Conservation (phyloP, 2,888 invertebrate genomes). For the Troilus luridus region DNA sequence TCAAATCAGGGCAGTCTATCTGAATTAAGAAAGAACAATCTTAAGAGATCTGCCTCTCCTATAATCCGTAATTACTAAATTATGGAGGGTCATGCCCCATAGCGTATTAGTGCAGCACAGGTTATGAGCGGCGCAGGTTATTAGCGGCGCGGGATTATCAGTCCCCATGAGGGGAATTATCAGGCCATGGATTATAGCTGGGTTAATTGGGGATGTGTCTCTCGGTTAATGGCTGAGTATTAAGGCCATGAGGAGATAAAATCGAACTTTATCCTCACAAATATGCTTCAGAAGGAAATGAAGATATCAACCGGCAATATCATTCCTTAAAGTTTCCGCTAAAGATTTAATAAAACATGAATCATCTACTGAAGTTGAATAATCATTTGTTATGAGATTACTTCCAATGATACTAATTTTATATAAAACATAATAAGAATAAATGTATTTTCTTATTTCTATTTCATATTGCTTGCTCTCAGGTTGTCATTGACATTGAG, state of each 20-base stretch:
- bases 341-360: background rate
- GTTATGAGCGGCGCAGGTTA: background rate
- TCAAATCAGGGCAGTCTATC: background rate
- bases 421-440: too few species aligned
- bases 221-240: constrained; percentile 48
- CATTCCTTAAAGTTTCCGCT: background rate
- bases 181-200: constrained; percentile 20
- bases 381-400: background rate
- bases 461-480: too few species aligned
- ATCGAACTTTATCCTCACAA: background rate
- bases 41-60: background rate
- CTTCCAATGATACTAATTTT: background rate
- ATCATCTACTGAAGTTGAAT: background rate
- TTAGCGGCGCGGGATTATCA: constrained; percentile 6
- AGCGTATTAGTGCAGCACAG: constrained; percentile 10
- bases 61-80: constrained; percentile 13
- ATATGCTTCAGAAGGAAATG: background rate
- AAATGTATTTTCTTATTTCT: too few species aligned
- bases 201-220: constrained; percentile 54
- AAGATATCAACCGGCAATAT: constrained; percentile 5
- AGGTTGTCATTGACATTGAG: too few species aligned
- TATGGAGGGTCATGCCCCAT: constrained; percentile 33
- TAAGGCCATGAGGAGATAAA: constrained; percentile 40
- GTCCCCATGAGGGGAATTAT: constrained; percentile 29
- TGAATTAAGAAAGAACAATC: background rate